Evolutionary conservation across 2,888 invertebrate genomes (phyloP).

Genomic region (Leucania comma): DNA sequence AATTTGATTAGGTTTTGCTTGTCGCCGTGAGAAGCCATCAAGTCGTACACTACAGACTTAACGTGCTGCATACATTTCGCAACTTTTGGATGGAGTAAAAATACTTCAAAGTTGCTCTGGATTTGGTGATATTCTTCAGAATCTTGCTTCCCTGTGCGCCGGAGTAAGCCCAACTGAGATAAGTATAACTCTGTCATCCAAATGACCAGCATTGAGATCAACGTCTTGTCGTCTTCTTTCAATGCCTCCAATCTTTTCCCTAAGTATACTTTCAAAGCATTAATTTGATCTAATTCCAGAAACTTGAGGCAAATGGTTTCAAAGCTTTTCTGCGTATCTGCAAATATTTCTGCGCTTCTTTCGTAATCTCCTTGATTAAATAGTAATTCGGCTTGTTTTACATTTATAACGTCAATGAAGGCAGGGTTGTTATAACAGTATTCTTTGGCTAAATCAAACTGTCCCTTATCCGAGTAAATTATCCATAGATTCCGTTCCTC

Average conservation of each 20-base stretch:
- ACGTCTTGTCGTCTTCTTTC: constrained; percentile 94
- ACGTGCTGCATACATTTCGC: constrained; percentile 95
- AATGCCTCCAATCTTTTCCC: constrained; percentile 94
- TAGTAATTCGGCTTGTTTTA: constrained; percentile 96
- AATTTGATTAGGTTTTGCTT: constrained; percentile 97
- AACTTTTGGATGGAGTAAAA: constrained; percentile 93
- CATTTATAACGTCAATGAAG: constrained; percentile 95
- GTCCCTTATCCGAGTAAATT: constrained; percentile 96
- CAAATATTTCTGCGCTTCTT: constrained; percentile 96
- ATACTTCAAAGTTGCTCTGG: constrained; percentile 95
- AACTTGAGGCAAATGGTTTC: constrained; percentile 98
- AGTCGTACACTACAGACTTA: constrained; percentile 95
- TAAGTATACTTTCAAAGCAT: constrained; percentile 97
- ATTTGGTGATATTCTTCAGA: constrained; percentile 90
- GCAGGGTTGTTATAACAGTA: constrained; percentile 95
- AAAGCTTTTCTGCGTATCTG: constrained; percentile 97
- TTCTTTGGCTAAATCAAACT: constrained; percentile 96
- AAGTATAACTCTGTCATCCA: constrained; percentile 98
- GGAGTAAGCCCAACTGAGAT: constrained; percentile 95
- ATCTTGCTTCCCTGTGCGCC: constrained; percentile 85
- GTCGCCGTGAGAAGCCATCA: constrained; percentile 98
- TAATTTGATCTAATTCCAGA: constrained; percentile 94
- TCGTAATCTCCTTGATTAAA: constrained; percentile 95
- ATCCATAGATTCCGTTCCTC: constrained; percentile 97
- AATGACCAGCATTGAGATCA: constrained; percentile 97